Evolutionary conservation across 2,888 invertebrate genomes (phyloP), one percentile per base, ranked within the genome.

Genomic region (Stenurella melanura): DNA sequence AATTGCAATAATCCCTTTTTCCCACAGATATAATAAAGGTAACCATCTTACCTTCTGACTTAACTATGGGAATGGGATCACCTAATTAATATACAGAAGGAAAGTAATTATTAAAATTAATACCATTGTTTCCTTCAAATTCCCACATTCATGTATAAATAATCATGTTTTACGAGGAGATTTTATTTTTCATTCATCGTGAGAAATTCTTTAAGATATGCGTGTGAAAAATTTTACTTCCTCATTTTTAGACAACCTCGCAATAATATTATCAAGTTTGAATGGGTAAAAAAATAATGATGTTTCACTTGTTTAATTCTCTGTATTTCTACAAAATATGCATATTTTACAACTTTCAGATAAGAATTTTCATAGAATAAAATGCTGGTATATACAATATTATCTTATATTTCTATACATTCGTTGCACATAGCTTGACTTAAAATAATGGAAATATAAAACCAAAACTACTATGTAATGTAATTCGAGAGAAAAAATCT

Each of bases 51-150:
- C 78, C 79, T 82, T 81, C 57, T 77, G 79, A 76, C 75, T 78
- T 67, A 70, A 76, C 77, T 84, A 85, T 89, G 89, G 87, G 89
- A 90, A 90, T 86, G 87, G 86, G 89, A 87, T 86, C 88, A 84
- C 84, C 87, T 87, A 86, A 89, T 89, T 89, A 89, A 88, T 89
- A 89, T 88, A 87, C 89, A 88, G 86, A 85, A 87, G 88, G 86
- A 86, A 87, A 85, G 86, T 87, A 88, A 89, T 89, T 89, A 89
- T 88, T 88, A 87, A 88, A 88, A 87, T 88, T 86, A 85, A 87
- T 85, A 83, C 87, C 85, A 89, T 89, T 89, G 88, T 89, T 85
- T 82, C 83, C 81, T 78, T 71, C 75, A 85, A 83, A 82, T 88
- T 89, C 89, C 88, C 88, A 89, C 88, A 87, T 85, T 87, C 84